phyloP scores from a whole-genome alignment of 2,888 invertebrate species.

The Entomobrya proxima region DNA sequence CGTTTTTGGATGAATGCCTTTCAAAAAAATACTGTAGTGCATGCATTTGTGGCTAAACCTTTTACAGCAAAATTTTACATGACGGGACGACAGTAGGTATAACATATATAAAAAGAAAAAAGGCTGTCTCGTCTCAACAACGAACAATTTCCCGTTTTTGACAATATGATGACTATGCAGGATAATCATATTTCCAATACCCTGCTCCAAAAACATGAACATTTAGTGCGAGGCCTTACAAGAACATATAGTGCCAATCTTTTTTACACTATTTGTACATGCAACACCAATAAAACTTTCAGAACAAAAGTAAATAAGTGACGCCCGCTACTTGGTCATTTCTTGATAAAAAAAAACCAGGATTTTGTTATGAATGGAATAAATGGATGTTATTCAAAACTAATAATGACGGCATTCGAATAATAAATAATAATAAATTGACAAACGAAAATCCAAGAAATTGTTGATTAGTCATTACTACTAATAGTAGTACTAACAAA shows the following conservation, averaged over 20 bases:
- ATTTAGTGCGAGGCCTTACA: background rate
- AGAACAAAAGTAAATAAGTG: background rate
- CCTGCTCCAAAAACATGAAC: slow-evolving; percentile 40
- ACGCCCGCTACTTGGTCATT: no score
- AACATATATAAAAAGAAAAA: slow-evolving; percentile 4
- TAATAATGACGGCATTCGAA: no score
- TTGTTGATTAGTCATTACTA: no score
- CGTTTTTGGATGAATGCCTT: no score
- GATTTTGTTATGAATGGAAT: no score
- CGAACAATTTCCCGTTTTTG: slow-evolving; percentile 50
- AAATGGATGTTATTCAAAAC: no score
- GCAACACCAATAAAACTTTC: background rate
- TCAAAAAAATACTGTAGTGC: no score
- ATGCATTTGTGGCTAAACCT: background rate
- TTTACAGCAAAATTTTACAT: background rate
- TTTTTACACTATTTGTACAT: background rate
- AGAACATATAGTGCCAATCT: background rate
- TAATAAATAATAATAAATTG: no score
- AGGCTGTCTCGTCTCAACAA: slow-evolving; percentile 38
- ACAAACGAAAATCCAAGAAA: no score
- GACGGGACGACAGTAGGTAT: background rate
- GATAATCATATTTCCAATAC: slow-evolving; percentile 42
- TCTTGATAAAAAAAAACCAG: no score
- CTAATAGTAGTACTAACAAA: no score
- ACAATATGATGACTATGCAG: slow-evolving; percentile 45